Conservation (phyloP, 2,797 vertebrate genomes). For the Oreonectes daqikongensis region DNA sequence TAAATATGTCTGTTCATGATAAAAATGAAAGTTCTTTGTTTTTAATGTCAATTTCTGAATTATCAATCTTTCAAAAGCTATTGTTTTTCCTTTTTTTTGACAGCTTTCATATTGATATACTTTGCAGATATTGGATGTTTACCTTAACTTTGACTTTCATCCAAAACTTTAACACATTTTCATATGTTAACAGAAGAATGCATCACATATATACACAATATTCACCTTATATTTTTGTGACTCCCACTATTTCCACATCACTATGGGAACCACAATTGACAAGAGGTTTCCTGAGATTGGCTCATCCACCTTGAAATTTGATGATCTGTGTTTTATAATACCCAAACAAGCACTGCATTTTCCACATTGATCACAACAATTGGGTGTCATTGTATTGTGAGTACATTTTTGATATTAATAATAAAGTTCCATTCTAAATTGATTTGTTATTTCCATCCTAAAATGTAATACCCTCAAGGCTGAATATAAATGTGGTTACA, state of each 20-base stretch:
- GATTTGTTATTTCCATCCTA: conserved; percentile 10
- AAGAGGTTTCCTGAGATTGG: conserved; percentile 33
- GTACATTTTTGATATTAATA: neutral
- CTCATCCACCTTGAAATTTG: conserved; percentile 22
- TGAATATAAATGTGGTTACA: conserved; percentile 37
- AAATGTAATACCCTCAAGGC: conserved; percentile 21
- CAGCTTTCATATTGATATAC: neutral
- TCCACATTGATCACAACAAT: conserved; percentile 7
- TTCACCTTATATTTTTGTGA: neutral
- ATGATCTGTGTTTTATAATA: conserved; percentile 6
- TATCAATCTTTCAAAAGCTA: neutral
- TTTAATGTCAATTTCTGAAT: neutral
- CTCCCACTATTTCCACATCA: neutral
- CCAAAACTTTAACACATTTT: neutral
- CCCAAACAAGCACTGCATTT: neutral
- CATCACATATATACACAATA: neutral
- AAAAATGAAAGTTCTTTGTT: neutral
- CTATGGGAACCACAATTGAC: neutral
- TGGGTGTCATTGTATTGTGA: neutral
- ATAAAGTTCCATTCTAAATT: neutral
- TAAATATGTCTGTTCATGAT: too few relatives aligned
- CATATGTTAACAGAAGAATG: neutral
- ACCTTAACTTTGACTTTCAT: neutral
- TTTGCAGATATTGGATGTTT: neutral
- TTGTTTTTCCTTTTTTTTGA: conserved; percentile 1